phyloP scores from a whole-genome alignment of 2,888 invertebrate genomes.

The Carcina quercana region DNA sequence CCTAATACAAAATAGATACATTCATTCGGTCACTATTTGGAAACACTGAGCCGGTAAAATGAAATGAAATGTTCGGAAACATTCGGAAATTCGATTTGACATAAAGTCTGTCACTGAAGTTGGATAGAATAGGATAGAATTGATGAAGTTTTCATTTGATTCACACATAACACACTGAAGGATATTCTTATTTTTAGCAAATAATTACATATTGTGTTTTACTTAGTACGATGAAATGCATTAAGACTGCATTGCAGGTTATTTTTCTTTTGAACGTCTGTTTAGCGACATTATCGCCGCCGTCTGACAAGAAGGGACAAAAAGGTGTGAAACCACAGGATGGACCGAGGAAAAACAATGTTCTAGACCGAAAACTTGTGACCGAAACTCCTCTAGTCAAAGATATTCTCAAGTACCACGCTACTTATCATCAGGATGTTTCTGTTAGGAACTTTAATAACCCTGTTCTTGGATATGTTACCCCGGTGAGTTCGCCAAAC shows the following conservation, averaged over 20 bases:
- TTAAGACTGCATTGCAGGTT: constrained; percentile 42
- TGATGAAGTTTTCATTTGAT: too few species aligned
- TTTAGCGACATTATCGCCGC: constrained; percentile 62
- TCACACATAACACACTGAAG: too few species aligned
- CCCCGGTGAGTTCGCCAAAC: constrained; percentile 84
- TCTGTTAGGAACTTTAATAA: constrained; percentile 79
- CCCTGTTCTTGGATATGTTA: constrained; percentile 91
- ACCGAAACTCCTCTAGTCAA: constrained; percentile 77
- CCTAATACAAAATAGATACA: too few species aligned
- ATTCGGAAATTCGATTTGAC: too few species aligned
- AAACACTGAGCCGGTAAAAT: too few species aligned
- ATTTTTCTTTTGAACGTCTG: constrained; percentile 49
- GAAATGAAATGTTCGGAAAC: too few species aligned
- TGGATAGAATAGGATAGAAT: too few species aligned
- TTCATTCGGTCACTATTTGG: too few species aligned
- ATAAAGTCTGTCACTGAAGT: too few species aligned
- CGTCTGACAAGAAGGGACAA: constrained; percentile 58
- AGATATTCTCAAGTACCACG: constrained; percentile 85
- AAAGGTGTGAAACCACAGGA: constrained; percentile 63
- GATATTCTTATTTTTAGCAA: too few species aligned
- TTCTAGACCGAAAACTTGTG: constrained; percentile 82
- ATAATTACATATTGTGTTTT: too few species aligned
- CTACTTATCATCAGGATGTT: constrained; percentile 83
- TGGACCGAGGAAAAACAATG: constrained; percentile 77
- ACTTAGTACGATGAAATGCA: constrained; percentile 58